Conservation (phyloP, 1,140 invertebrate genomes). For the Calycopis cecrops region DNA sequence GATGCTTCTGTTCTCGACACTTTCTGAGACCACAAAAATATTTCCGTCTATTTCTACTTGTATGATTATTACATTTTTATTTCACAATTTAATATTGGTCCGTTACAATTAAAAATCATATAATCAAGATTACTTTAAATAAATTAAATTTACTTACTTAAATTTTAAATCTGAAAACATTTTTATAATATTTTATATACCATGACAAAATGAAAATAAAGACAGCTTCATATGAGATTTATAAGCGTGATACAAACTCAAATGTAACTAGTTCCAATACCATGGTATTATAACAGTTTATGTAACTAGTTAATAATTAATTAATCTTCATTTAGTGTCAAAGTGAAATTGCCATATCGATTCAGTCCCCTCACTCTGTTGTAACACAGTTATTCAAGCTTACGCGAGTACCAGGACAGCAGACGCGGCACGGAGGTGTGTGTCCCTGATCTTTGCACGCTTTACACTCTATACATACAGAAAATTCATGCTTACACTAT, state of each 20-base stretch:
- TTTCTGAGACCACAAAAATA: conserved; percentile 31
- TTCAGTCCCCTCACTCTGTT: not conserved
- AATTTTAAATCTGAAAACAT: too few species aligned
- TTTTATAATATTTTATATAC: conserved; percentile 8
- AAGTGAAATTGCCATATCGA: not conserved
- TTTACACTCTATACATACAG: conserved; percentile 36
- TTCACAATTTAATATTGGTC: not conserved
- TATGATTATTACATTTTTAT: conserved; percentile 13
- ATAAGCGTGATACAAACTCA: conserved; percentile 11
- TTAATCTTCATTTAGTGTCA: not conserved
- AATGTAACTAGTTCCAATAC: not conserved
- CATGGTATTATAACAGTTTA: not conserved
- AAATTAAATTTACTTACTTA: too few species aligned
- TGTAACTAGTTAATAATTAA: not conserved
- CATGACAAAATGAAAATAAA: conserved; percentile 23
- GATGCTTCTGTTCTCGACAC: conserved; percentile 30
- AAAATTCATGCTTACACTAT: conserved; percentile 52
- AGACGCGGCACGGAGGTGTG: conserved; percentile 25
- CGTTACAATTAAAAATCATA: too few species aligned
- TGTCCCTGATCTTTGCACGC: conserved; percentile 49
- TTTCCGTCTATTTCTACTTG: conserved; percentile 11
- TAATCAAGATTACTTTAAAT: too few species aligned
- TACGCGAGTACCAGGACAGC: conserved; percentile 39
- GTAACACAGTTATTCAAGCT: conserved; percentile 19
- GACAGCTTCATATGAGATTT: conserved; percentile 23